These are phyloP conservation scores for Xerus rutilus DNA, from an alignment of 2,797 vertebrate genomes.

Conservation along the genomic window DNA sequence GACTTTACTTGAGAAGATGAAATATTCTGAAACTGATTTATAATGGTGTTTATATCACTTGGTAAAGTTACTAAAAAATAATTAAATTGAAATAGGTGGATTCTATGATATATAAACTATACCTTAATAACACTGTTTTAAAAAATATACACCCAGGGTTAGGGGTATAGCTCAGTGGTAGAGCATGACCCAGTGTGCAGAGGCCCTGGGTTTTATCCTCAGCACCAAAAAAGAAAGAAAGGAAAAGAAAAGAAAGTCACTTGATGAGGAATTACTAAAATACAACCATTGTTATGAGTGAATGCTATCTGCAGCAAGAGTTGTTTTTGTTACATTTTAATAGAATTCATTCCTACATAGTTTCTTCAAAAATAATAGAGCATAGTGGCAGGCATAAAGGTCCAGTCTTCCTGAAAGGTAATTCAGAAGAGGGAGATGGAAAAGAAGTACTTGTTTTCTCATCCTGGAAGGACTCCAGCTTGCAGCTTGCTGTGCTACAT, in stretches of 20 bases:
- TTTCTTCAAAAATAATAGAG: constrained; percentile 19
- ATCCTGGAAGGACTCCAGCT: constrained; percentile 9
- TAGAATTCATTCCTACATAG: not conserved
- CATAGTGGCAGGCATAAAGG: constrained; percentile 6
- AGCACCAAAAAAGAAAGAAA: not conserved
- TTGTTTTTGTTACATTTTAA: not conserved
- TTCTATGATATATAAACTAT: not conserved
- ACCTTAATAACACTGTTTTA: not conserved
- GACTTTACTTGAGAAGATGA: not conserved
- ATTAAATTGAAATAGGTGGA: not conserved
- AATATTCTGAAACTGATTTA: not conserved
- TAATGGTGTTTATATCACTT: not conserved
- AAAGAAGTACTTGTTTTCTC: constrained; percentile 8
- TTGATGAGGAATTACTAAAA: not conserved
- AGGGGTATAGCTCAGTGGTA: not conserved
- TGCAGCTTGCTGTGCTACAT: not conserved
- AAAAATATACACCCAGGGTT: not conserved
- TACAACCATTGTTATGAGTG: not conserved
- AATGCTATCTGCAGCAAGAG: not conserved
- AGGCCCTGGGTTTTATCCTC: not conserved
- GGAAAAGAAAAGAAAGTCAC: not conserved
- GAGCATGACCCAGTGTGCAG: not conserved
- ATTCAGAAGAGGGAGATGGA: not conserved
- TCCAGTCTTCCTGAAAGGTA: constrained; percentile 25
- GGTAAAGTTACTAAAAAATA: constrained; percentile 28